A percentile compares a stretch with the other conserved stretches of the same genome.
phyloP scores from a whole-genome alignment of 64 coral and sea anemone genomes.

The Dendrophyllia cribrosa region DNA sequence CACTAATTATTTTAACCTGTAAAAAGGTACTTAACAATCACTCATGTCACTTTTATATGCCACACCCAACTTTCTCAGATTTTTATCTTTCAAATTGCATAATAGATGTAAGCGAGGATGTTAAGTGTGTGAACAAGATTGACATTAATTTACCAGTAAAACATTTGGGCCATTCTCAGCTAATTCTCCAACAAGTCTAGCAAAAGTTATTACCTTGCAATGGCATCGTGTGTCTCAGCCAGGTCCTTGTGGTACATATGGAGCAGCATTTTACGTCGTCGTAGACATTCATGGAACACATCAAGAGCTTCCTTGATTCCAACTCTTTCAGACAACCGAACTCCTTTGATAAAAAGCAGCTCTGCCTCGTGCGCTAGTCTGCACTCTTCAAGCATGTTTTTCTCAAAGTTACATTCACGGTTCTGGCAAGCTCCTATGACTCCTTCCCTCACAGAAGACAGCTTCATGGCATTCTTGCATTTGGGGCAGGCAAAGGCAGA shows the following conservation, averaged over 20 bases:
- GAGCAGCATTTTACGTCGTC: conserved; percentile 71
- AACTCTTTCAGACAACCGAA: conserved; percentile 84
- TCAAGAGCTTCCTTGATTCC: conserved; percentile 82
- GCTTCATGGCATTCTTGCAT: conserved; percentile 81
- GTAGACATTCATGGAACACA: conserved; percentile 80
- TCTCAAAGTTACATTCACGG: conserved; percentile 74
- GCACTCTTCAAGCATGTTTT: conserved; percentile 66
- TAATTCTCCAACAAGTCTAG: too few relatives aligned
- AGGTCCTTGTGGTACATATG: conserved; percentile 84
- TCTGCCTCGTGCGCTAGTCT: conserved; percentile 70
- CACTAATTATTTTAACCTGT: too few relatives aligned
- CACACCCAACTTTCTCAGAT: too few relatives aligned
- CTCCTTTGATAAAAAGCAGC: conserved; percentile 70
- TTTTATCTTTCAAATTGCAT: too few relatives aligned
- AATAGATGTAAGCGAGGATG: too few relatives aligned
- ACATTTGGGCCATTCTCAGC: too few relatives aligned
- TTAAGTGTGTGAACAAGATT: too few relatives aligned
- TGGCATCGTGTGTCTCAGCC: conserved; percentile 93
- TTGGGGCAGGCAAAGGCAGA: conserved; percentile 93
- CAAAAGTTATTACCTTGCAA: conserved; percentile 63
- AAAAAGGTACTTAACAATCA: too few relatives aligned
- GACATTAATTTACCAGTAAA: too few relatives aligned
- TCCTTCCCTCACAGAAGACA: conserved; percentile 3
- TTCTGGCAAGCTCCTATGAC: conserved; percentile 68
- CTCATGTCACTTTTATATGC: too few relatives aligned